A percentile compares a stretch with the other conserved stretches of the same genome.
These are phyloP conservation scores for Onthophagus sagittarius DNA, from an alignment of 2,888 invertebrate species.

Conservation along the genomic window DNA sequence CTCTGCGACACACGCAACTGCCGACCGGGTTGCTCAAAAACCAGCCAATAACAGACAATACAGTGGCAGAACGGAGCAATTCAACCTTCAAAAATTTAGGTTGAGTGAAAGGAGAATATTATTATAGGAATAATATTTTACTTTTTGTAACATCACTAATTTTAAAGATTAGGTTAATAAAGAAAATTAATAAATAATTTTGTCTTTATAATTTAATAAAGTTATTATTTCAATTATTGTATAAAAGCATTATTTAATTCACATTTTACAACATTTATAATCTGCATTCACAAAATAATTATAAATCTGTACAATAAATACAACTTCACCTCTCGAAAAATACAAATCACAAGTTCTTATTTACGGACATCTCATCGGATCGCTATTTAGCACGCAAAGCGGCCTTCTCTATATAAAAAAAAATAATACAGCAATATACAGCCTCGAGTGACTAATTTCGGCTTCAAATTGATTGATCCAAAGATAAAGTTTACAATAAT, in stretches of 20 bases:
- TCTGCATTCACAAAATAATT: constrained; percentile 47
- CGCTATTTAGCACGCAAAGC: constrained; percentile 5
- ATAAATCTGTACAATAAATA: constrained; percentile 46
- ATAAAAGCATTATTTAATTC: constrained; percentile 44
- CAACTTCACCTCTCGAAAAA: constrained; percentile 46
- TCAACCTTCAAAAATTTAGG: too few relatives aligned
- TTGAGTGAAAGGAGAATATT: too few relatives aligned
- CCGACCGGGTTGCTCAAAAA: too few relatives aligned
- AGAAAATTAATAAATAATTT: too few relatives aligned
- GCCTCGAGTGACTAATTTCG: constrained; percentile 8
- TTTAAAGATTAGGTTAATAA: too few relatives aligned
- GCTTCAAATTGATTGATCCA: neutral
- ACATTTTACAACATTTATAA: constrained; percentile 38
- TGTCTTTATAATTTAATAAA: too few relatives aligned
- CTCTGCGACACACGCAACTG: too few relatives aligned
- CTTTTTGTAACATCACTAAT: too few relatives aligned
- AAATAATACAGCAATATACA: constrained; percentile 22
- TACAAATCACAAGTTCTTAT: constrained; percentile 36
- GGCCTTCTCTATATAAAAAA: neutral
- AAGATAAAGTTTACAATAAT: constrained; percentile 19
- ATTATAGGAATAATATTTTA: too few relatives aligned
- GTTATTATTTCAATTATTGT: constrained; percentile 26
- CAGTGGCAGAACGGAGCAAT: too few relatives aligned
- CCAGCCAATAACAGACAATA: too few relatives aligned
- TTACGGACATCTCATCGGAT: constrained; percentile 7